Evolutionary conservation across 1,140 invertebrate genomes (phyloP).

Genomic region (Dreissena polymorpha): DNA sequence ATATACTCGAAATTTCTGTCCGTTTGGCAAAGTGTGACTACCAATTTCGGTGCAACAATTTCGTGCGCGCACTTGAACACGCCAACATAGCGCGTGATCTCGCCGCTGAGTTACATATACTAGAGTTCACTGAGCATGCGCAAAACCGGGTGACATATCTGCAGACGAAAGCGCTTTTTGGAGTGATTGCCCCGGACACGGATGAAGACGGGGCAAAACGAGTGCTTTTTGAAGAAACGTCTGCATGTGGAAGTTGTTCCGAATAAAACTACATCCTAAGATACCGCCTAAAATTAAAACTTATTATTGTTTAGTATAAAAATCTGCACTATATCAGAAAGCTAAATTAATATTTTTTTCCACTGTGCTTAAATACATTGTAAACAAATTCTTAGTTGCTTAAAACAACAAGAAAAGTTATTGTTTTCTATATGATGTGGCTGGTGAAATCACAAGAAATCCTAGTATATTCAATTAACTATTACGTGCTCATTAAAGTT

Average conservation of each 20-base stretch:
- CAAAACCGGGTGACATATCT: constrained; percentile 51
- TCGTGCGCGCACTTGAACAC: constrained; percentile 46
- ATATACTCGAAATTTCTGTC: constrained; percentile 59
- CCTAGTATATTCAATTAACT: too few species aligned
- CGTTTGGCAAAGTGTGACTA: constrained; percentile 61
- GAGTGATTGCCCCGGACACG: neutral
- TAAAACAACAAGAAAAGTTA: too few species aligned
- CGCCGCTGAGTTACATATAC: constrained; percentile 46
- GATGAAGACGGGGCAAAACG: constrained; percentile 11
- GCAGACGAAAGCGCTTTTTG: constrained; percentile 21
- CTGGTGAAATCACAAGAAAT: too few species aligned
- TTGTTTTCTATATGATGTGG: too few species aligned
- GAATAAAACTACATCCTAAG: too few species aligned
- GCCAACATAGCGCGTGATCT: constrained; percentile 45
- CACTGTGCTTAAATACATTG: too few species aligned
- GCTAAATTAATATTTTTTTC: too few species aligned
- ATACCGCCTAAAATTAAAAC: too few species aligned
- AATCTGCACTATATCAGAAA: too few species aligned
- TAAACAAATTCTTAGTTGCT: too few species aligned
- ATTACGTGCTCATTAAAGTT: too few species aligned
- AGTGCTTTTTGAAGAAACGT: constrained; percentile 36
- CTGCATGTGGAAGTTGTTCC: neutral
- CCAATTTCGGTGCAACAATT: constrained; percentile 45
- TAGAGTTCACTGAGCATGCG: constrained; percentile 59
- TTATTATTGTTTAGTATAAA: too few species aligned